Base-by-base conservation (phyloP, 2,888 invertebrate species). In the Reticulitermes lucifugus region DNA sequence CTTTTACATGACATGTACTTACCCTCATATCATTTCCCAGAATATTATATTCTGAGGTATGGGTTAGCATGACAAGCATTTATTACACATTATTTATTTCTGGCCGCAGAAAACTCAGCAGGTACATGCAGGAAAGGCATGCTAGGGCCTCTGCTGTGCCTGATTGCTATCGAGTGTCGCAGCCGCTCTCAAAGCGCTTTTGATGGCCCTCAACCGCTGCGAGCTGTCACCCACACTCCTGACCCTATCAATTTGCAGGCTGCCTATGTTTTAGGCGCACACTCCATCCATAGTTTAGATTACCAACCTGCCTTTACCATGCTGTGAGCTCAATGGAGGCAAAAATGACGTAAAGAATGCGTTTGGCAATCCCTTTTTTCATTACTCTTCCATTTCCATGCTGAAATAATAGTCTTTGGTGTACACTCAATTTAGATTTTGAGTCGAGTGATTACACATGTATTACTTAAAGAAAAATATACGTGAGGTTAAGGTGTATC, bases 231-330 rank as follows among this genome's bases (percentile, higher is more conserved):
- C 59, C 84, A 81, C 84, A 84, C 84, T 79, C 84, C 59, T 59
- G 71, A 80, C 80, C 84, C 84, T 84, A 84, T 84, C 84, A 84
- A 84, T 84, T 84, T 73, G 81, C 84, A 79, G 84, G 84, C 84
- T 81, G 84, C 84, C 84, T 84, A 84, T 84, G 80, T 84, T 84
- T 84, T 80, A 84, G 84, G 84, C 84, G 84, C 79, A 43, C 83
- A 77, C 83, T 77, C 77, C 84, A 79, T 79, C 80, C 55, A 71
- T 51, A 79, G 84, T 84, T 84, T 84, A 84, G 84, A 84, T 84
- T 84, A 79, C 84, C 51, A 79, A 84, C 84, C 84, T 84, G 84
- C 84, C 79, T 65, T 79, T 79, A 65, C 60, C 79, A 65, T 51
- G 70, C 75, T 79, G 46, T 18, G 46, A 10, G 25, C 46, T n/a